Evolutionary conservation across 1,140 invertebrate species (phyloP), one percentile per base, ranked within the genome.

Genomic region (Tetramorium simillimum): DNA sequence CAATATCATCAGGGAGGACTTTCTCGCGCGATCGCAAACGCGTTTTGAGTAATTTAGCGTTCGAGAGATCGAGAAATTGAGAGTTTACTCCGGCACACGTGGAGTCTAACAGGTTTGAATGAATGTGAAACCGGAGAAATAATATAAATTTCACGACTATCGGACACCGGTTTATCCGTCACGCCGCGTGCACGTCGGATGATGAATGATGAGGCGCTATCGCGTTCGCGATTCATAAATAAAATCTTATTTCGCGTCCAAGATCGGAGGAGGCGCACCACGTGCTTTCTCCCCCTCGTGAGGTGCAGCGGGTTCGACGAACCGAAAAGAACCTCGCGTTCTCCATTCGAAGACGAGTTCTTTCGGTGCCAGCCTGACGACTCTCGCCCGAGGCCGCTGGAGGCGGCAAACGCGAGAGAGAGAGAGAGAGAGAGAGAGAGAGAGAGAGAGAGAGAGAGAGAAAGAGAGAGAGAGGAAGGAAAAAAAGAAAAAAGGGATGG

Each of bases 261-360:
- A 75, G 37, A 75, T 60, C 16, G 14, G 21, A 85, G 18, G 24
- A 46, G 46, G 14, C 14, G 12, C 40, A 65, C 58, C 76, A 78
- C 76, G 76, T 78, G 76, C 6, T 63, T 28, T 16, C 16, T 43
- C 9, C 16, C n/a, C 14, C 6, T 28, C 40, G 21, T 37, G 12
- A 69, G n/a, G n/a, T 67, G 18, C 56, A 24, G 18, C 37, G 56
- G 12, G 56, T 62, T 77, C 58, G 76, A 60, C 24, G 56, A 46
- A 46, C 58, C 76, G 40, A n/a, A 65, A 65, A 33, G 43, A 33
- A 33, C 33, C 40, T 28, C 33, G n/a, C 12, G 14, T 63, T 46
- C 24, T 58, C 65, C 65, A 24, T 69, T 60, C 33, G 72, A 60
- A 40, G 37, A 58, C 53, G 53, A 58, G 37, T 43, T 49, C 18